These are phyloP conservation scores for Turritopsis dohrnii DNA, from an alignment of 30 jellyfish, hydroid and myxozoan genomes.

Conservation along the genomic window DNA sequence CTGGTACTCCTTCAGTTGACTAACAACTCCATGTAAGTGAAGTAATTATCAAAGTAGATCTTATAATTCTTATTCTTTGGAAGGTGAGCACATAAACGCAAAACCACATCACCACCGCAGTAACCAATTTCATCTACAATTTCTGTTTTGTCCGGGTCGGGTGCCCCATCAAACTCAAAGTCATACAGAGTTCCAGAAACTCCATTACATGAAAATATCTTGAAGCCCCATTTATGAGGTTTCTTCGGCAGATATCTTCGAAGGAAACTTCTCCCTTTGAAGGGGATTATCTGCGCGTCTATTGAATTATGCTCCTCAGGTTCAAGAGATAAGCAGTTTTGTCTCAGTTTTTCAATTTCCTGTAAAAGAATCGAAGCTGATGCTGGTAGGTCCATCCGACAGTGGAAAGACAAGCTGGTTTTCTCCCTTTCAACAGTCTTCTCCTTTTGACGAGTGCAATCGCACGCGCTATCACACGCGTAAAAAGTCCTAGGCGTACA, in stretches of 20 bases:
- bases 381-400: too few species aligned
- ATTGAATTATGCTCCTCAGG: too few species aligned
- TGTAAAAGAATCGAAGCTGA: too few species aligned
- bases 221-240: conserved; percentile 49
- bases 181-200: conserved; percentile 35
- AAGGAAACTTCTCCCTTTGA: conserved; percentile 39
- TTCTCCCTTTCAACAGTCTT: too few species aligned
- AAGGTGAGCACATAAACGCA: conserved; percentile 35
- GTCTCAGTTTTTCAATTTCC: too few species aligned
- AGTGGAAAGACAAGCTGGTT: too few species aligned
- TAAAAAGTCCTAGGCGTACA: too few species aligned
- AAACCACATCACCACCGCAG: conserved; percentile 40
- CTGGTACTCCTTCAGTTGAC: too few species aligned
- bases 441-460: too few species aligned
- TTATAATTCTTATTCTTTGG: conserved; percentile 38
- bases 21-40: conserved; percentile 38
- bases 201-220: conserved; percentile 34
- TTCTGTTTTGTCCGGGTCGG: conserved; percentile 22
- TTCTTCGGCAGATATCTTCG: conserved; percentile 41
- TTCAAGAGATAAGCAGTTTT: too few species aligned
- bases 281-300: conserved; percentile 43
- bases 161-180: conserved; percentile 55
- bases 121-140: conserved; percentile 26
- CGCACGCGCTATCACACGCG: too few species aligned
- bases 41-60: conserved; percentile 51